Evolutionary conservation across 2,113 vertebrate genomes (phyloP).

Genomic region (Saguinus imperator): DNA sequence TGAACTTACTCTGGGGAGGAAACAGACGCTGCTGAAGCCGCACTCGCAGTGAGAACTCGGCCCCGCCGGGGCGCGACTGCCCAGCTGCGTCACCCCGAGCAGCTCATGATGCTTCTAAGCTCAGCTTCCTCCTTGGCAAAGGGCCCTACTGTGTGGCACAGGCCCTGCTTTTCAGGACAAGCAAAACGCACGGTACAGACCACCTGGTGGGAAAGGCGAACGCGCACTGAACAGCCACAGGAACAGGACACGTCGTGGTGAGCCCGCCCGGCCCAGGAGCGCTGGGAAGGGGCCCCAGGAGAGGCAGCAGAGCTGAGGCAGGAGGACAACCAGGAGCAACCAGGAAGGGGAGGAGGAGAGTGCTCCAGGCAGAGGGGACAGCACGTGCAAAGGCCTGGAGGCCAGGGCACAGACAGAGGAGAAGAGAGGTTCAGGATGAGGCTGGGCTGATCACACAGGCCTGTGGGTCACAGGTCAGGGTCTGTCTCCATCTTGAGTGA

Average conservation of each 20-base stretch:
- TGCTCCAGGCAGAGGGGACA: no score
- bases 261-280: not conserved
- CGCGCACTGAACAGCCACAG: accelerated
- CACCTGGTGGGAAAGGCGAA: no score
- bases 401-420: no score
- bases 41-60: no score
- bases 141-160: not conserved
- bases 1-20: not conserved
- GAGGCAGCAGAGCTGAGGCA: not conserved
- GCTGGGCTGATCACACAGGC: not conserved
- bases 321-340: not conserved
- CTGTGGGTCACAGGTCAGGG: not conserved
- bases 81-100: not conserved
- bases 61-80: accelerated
- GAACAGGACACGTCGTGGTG: accelerated
- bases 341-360: no score
- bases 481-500: not conserved
- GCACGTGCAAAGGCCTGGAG: not conserved
- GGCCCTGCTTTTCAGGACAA: not conserved
- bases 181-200: no score
- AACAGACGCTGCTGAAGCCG: accelerated
- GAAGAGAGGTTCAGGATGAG: no score
- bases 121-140: no score
- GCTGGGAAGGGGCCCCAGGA: no score
- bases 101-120: not conserved